These are phyloP conservation scores for Lipophrys pholis DNA, from an alignment of 2,113 vertebrate species.

Conservation along the genomic window DNA sequence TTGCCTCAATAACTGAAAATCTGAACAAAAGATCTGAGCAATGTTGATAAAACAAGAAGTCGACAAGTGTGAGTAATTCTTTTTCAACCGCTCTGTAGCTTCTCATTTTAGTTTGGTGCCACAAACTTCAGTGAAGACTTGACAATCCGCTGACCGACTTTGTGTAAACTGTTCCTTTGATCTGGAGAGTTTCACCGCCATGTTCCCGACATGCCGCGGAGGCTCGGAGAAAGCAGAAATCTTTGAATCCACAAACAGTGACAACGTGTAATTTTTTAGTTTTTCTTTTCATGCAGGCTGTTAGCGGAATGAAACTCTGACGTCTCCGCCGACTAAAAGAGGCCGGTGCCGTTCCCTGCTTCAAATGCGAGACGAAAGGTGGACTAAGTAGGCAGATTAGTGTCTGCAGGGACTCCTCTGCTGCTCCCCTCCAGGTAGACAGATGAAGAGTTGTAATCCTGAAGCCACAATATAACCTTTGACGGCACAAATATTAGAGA, in stretches of 20 bases:
- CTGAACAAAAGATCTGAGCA: no score
- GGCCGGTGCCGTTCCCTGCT: neutral
- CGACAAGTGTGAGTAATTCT: no score
- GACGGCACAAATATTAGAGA: slow-evolving; percentile 10
- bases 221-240: slow-evolving; percentile 4
- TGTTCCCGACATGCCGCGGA: neutral
- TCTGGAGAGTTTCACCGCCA: slow-evolving; percentile 19
- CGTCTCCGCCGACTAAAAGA: neutral
- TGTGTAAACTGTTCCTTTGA: slow-evolving; percentile 10
- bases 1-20: no score
- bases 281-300: slow-evolving; percentile 16
- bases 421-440: neutral
- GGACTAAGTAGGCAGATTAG: neutral
- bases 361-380: slow-evolving; percentile 7
- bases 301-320: slow-evolving; percentile 6
- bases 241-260: slow-evolving; percentile 20
- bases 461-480: slow-evolving; percentile 7
- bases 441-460: slow-evolving; percentile 12
- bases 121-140: neutral
- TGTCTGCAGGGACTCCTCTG: neutral
- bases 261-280: slow-evolving; percentile 17
- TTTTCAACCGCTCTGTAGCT: neutral
- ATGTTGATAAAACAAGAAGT: no score
- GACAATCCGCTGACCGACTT: neutral
- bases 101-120: neutral